Evolutionary conservation across 2,113 vertebrate genomes (phyloP), one percentile per base, ranked within the genome.

Genomic region (Serinus canaria): DNA sequence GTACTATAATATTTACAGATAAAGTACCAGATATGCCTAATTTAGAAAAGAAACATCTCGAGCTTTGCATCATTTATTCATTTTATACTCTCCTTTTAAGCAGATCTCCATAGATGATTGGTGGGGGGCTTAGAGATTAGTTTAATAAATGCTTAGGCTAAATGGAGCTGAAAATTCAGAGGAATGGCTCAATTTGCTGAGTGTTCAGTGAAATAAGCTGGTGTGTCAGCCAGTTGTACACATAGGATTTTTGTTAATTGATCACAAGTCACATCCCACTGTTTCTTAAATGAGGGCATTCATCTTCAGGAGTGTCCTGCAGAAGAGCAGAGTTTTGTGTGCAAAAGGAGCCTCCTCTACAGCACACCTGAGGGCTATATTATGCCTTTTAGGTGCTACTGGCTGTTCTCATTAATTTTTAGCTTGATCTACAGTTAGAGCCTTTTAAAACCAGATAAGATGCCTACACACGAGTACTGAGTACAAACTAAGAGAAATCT

Each of bases 131-230:
- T 95, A 95, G 88, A 96, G 85, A 92, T 97, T 70, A 94, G 75
- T 95, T 96, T 98, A 97, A 97, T 96, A 97, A 96, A 97, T 95
- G 83, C 62, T 62, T 52, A 62, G 73, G 87, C 92, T 96, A 97
- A 97, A 96, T 97, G 80, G 70, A 94, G 96, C 74, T 97, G 95
- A 98, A 97, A 96, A 97, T 97, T 95, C 72, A 94, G 95, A 97
- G 89, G 94, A 95, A 95, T 91, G 74, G 94, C 79, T 97, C 95
- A 92, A 70, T 97, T 96, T 97, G 56, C 87, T 96, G 94, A 56
- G 63, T 95, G 80, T 96, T 97, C 85, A 95, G 24, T 94, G 74
- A 91, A 95, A 58, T 94, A 81, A 96, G 20, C 46, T 97, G 70
- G 24, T 89, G 56, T 50, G 6, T 92, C 94, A 96, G 56, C 49